Conservation (phyloP, 2,113 vertebrate genomes). For the Propithecus coquereli region DNA sequence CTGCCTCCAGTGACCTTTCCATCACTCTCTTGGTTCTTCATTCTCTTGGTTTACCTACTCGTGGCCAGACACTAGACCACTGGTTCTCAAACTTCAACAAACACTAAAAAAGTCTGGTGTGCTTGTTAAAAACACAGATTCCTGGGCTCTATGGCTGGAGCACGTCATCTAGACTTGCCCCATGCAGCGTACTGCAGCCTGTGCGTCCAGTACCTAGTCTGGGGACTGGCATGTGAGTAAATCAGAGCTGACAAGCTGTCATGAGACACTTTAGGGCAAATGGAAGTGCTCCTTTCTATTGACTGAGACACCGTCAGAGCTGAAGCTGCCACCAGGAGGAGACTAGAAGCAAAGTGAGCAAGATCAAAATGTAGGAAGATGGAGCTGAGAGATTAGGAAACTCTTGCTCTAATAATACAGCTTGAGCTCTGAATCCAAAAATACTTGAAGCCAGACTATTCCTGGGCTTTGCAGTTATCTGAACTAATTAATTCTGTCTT, state of each 20-base stretch:
- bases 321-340: not conserved
- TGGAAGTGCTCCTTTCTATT: not conserved
- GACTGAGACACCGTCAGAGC: not conserved
- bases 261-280: not conserved
- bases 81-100: not conserved
- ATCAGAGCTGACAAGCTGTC: not conserved
- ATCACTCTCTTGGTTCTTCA: not conserved
- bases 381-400: not conserved
- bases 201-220: not conserved
- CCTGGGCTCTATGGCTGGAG: not conserved
- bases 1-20: not conserved
- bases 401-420: not conserved
- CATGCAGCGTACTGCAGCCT: not conserved
- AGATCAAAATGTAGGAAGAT: not conserved
- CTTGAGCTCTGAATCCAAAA: not conserved
- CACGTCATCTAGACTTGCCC: not conserved
- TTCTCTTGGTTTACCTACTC: not conserved
- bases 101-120: not conserved
- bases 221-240: not conserved
- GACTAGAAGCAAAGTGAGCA: not conserved
- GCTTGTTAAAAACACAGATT: not conserved
- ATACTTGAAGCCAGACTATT: not conserved
- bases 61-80: not conserved
- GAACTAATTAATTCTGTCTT: constrained; percentile 7
- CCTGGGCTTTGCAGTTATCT: not conserved